Base-by-base conservation (phyloP, 2,797 vertebrate species). In the Enteromius treurensis region DNA sequence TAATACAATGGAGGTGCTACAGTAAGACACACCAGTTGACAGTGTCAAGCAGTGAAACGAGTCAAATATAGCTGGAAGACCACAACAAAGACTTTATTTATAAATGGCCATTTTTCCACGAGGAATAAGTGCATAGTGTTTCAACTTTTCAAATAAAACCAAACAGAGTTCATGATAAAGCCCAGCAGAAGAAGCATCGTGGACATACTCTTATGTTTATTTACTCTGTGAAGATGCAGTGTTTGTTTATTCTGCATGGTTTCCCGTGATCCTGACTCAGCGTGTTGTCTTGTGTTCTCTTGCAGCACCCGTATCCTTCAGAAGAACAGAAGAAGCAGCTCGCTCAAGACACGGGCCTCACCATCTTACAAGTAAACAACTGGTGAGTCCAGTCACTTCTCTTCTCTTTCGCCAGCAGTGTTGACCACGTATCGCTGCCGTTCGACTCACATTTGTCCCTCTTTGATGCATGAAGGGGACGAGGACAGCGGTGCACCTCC, bases 351-450 rank as follows among this genome's bases (percentile, higher is more conserved):
- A 99, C 98, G 67, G 98, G 98, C 93, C 97, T 99, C 93, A 99
- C 98, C 94, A 99, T 99, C 94, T 96, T 99, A 96, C 98, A 99
- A 98, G 98, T 99, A 95, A 99, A 99, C 96, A 99, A 99, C 96
- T 99, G 98, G 98, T 99, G 96, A 99, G 98, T 95, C 90, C 88
- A 92, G 92, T 89, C 91, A 89, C 85, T 81, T 7, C 62, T 69
- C 79, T 80, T 92, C 91, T 93, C 91, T 91, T 9, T 87, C 78
- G 65, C 89, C 90, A 89, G 89, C 91, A 89, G 89, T 86, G 86
- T 88, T 74, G 47, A 19, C 19, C 6, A 1, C 17, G 19, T 19
- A 29, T 53, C 34, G 34, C 68, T 19, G 69, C 69, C 8, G 69
- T 19, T 26, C 13, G 42, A 13, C 71, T 11, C 15, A n/a, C 51